Evolutionary conservation across 37 sponge, comb jelly and placozoan species (phyloP), one percentile per base, ranked within the genome.

Genomic region (Aphrocallistes beatrix): DNA sequence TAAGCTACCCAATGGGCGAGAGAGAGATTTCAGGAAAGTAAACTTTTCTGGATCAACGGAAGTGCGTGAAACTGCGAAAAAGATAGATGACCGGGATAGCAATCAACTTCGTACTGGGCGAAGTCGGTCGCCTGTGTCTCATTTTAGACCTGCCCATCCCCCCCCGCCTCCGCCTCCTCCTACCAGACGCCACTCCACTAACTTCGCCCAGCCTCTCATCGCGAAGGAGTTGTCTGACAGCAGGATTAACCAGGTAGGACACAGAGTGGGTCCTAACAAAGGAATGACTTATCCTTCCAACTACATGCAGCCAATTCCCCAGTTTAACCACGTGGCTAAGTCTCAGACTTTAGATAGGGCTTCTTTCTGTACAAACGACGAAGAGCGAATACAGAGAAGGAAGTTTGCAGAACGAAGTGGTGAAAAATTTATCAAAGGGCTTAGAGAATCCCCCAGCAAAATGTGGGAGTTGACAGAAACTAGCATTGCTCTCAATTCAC

Each of bases 11-110:
- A 32, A 21, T 60, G 75, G 21, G 34, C 10, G 75, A 30, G 75
- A 60, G 21, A 60, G 75, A 60, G 75, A 60, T 6, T 8, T 30
- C 25, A 60, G 75, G n/a, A 60, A 60, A 13, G 75, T 60, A 60
- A 28, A 32, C 34, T 60, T 60, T 13, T 60, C 75, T 60, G 75
- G 75, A 60, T 60, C 75, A 60, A 60, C 75, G 8, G 75, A 60
- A 28, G 75, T 60, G 3, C 75, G 75, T 25, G 75, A 60, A 60
- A 25, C n/a, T 25, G n/a, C 75, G 17, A 3, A 30, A 28, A 19
- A 60, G 75, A 6, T 42, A 13, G 45, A 42, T 13, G 10, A 42
- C 6, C 6, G 13, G 45, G 13, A 42, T 42, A 13, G 75, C 3
- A 60, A 6, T 3, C 28, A 60, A 19, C 75, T 25, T 25, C 75